Percentiles rank a stretch among this genome's conserved stretches.
These are phyloP conservation scores for Sabellastarte sp. DNA, from an alignment of 2,888 invertebrate genomes.

Conservation along the genomic window DNA sequence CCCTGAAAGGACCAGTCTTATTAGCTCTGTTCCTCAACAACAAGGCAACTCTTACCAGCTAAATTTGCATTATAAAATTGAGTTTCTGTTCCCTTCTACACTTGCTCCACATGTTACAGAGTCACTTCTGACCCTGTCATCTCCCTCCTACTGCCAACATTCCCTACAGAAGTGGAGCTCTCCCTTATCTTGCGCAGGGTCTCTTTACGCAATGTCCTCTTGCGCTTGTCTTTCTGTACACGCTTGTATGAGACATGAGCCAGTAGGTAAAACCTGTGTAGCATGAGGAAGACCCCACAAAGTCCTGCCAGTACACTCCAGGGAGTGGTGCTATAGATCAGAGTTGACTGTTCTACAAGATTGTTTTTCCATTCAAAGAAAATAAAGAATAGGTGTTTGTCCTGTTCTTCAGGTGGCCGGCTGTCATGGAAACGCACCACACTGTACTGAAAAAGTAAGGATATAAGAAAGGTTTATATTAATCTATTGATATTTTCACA, in stretches of 20 bases:
- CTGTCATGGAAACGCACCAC: slow-evolving; percentile 27
- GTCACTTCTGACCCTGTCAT: too few species aligned
- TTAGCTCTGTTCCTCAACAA: too few species aligned
- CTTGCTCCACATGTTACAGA: too few species aligned
- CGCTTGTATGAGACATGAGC: slow-evolving; percentile 23
- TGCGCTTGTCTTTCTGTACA: slow-evolving; percentile 25
- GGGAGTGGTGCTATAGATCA: slow-evolving; percentile 29
- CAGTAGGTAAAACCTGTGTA: slow-evolving; percentile 30
- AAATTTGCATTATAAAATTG: too few species aligned
- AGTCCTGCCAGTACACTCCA: slow-evolving; percentile 31
- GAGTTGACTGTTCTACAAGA: slow-evolving; percentile 28
- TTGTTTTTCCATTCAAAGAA: slow-evolving; percentile 37
- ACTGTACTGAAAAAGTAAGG: slow-evolving; percentile 32
- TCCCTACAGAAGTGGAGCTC: too few species aligned
- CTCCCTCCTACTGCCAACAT: too few species aligned
- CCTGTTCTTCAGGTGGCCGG: slow-evolving; percentile 8
- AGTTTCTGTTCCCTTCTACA: too few species aligned
- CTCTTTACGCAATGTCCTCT: slow-evolving; percentile 22
- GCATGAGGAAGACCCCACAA: slow-evolving; percentile 32
- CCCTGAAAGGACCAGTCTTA: too few species aligned
- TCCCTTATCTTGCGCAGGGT: slow-evolving; percentile 20
- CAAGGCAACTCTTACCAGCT: too few species aligned
- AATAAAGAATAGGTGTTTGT: slow-evolving; percentile 30
- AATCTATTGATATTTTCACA: too few species aligned
- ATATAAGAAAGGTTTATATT: too few species aligned